Evolutionary conservation across 2,797 vertebrate species (phyloP).

Genomic region (Lepus townsendii): DNA sequence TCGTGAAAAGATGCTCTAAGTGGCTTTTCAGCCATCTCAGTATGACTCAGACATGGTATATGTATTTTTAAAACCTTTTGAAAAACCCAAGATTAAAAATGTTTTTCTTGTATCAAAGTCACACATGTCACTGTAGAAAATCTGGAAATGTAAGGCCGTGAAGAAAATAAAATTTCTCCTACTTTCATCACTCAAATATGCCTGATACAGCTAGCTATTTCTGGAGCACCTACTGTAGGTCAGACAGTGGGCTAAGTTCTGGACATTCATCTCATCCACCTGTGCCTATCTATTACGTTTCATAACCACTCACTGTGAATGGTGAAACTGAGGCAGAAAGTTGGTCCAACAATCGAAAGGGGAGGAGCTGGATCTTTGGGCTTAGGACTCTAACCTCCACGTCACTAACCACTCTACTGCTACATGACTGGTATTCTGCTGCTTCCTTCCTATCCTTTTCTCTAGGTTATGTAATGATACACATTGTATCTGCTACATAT

Average conservation of each 20-base stretch:
- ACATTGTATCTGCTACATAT: too few species aligned
- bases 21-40: not conserved
- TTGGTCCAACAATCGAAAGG: not conserved
- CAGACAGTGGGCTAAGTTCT: conserved; percentile 1
- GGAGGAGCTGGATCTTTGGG: not conserved
- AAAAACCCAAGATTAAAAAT: conserved; percentile 25
- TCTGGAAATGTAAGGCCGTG: not conserved
- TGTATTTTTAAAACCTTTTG: not conserved
- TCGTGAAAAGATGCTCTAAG: not conserved
- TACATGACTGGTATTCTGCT: too few species aligned
- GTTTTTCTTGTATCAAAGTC: conserved; percentile 1
- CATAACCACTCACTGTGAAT: not conserved
- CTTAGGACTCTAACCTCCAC: not conserved
- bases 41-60: not conserved
- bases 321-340: not conserved
- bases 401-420: not conserved
- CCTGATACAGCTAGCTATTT: not conserved
- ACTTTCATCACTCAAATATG: not conserved
- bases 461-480: not conserved
- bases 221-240: not conserved
- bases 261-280: not conserved
- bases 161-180: not conserved
- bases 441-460: not conserved
- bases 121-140: not conserved
- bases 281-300: not conserved